Evolutionary conservation across 2,797 vertebrate species (phyloP).

Genomic region (Anabas testudineus): DNA sequence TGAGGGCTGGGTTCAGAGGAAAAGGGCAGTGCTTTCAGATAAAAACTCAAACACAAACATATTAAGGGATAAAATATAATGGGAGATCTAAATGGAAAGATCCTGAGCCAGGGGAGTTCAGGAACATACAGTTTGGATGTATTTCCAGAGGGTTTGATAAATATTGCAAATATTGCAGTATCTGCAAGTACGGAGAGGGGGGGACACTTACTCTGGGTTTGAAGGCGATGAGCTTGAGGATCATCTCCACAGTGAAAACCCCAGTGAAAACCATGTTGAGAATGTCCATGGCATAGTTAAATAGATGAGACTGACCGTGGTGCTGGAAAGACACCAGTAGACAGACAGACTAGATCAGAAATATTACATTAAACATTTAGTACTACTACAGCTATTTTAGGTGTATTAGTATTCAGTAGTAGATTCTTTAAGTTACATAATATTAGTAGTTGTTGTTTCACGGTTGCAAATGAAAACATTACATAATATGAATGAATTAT

Average conservation of each 20-base stretch:
- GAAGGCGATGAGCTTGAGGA: constrained; percentile 97
- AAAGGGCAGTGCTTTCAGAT: constrained; percentile 4
- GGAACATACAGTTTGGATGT: neutral
- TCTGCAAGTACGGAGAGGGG: neutral
- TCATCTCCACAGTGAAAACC: constrained; percentile 99
- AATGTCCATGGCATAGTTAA: constrained; percentile 98
- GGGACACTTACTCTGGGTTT: constrained; percentile 92
- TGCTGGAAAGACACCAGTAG: constrained; percentile 84
- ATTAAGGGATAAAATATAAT: neutral
- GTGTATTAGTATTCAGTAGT: neutral
- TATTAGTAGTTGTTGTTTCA: neutral
- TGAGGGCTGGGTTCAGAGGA: constrained; percentile 32
- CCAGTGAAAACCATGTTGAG: constrained; percentile 99
- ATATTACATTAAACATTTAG: neutral
- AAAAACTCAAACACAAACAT: neutral
- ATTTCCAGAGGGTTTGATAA: neutral
- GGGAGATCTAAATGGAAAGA: constrained; percentile 1
- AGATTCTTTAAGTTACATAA: no score
- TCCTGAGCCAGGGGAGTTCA: neutral
- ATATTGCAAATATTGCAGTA: neutral
- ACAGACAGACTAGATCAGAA: constrained; percentile 22
- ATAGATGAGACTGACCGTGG: constrained; percentile 94
- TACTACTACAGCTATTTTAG: neutral
- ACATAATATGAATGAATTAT: neutral
- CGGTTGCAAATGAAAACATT: neutral